Conservation (phyloP, 1,140 invertebrate genomes). For the Battus philenor region DNA sequence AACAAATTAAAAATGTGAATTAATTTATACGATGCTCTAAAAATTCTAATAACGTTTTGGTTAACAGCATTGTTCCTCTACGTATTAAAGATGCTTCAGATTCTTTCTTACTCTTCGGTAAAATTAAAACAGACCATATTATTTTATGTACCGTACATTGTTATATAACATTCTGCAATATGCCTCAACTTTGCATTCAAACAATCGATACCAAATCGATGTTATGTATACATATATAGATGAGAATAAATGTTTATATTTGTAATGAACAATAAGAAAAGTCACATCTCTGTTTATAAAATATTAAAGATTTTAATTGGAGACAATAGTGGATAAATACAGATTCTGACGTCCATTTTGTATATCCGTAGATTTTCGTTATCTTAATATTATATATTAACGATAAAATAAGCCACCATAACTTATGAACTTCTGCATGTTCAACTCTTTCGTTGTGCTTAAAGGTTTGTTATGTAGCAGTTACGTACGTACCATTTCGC, state of each 20-base stretch:
- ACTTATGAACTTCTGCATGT: too few relatives aligned
- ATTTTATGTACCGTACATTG: neutral
- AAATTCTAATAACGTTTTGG: neutral
- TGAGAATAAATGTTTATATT: too few relatives aligned
- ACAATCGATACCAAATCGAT: constrained; percentile 3
- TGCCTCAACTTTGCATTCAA: constrained; percentile 11
- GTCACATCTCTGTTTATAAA: too few relatives aligned
- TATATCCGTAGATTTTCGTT: neutral
- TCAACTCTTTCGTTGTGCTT: too few relatives aligned
- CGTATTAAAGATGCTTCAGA: neutral
- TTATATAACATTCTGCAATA: constrained; percentile 15
- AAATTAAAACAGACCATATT: neutral
- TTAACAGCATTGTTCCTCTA: neutral
- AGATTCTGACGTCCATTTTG: constrained; percentile 5
- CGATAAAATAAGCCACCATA: too few relatives aligned
- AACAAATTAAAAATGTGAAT: neutral
- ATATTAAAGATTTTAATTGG: too few relatives aligned
- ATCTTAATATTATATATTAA: too few relatives aligned
- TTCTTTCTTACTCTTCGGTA: neutral
- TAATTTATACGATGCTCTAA: neutral
- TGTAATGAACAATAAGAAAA: too few relatives aligned
- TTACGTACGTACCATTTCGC: constrained; percentile 62
- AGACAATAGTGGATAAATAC: neutral
- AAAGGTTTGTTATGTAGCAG: neutral
- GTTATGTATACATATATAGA: too few relatives aligned